Conservation (phyloP, 2,113 vertebrate species). For the Potamarius usumacintae region DNA sequence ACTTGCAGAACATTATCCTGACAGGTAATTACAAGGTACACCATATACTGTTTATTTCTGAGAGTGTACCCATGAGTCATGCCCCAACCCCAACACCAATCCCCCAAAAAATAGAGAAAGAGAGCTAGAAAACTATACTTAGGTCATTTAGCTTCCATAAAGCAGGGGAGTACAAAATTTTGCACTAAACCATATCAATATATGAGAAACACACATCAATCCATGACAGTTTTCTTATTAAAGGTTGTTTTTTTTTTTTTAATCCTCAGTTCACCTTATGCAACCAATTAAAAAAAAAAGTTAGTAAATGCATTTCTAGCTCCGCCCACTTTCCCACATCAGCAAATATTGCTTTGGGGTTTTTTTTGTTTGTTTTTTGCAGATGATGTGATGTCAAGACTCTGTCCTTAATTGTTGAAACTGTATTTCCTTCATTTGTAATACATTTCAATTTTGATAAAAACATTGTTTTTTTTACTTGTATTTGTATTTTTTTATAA, state of each 20-base stretch:
- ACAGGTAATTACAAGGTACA: not conserved
- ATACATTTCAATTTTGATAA: too few species aligned
- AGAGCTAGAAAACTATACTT: not conserved
- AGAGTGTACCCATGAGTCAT: not conserved
- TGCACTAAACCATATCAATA: not conserved
- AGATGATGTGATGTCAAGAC: too few species aligned
- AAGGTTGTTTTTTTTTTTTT: not conserved
- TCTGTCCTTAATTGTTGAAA: too few species aligned
- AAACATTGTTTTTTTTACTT: not conserved
- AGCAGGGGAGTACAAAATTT: not conserved
- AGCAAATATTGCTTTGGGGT: not conserved
- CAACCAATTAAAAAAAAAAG: not conserved
- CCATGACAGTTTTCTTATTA: not conserved
- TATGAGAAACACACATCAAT: not conserved
- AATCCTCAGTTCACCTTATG: not conserved
- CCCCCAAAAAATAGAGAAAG: too few species aligned
- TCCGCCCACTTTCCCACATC: not conserved
- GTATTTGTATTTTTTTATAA: too few species aligned
- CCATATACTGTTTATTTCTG: not conserved
- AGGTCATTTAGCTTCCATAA: not conserved
- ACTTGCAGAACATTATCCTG: not conserved
- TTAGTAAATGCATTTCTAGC: not conserved
- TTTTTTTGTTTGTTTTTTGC: not conserved
- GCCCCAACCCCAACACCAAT: too few species aligned
- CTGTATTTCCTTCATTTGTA: not conserved